A percentile compares a stretch with the other conserved stretches of the same genome.
Evolutionary conservation across 2,888 invertebrate species (phyloP).

Genomic region (Hirtodrosophila trivittata): DNA sequence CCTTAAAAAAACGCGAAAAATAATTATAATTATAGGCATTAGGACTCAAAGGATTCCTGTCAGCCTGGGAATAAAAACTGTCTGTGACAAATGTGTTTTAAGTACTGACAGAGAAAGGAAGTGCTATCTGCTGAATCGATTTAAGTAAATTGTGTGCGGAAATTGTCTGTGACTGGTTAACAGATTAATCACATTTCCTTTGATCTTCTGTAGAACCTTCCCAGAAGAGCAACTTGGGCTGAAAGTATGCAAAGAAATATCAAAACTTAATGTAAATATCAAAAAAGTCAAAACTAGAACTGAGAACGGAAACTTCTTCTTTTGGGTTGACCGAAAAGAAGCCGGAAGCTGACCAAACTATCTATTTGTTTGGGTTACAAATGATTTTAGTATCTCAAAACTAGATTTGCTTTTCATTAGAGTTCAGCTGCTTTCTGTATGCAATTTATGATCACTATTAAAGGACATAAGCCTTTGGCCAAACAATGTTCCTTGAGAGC

Average conservation of each 20-base stretch:
- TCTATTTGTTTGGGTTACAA: no score
- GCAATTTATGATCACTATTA: no score
- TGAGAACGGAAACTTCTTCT: no score
- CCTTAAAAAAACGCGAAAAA: constrained; percentile 51
- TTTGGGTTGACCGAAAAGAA: no score
- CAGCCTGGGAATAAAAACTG: constrained; percentile 1
- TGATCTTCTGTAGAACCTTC: no score
- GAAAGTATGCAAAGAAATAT: no score
- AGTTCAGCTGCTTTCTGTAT: no score
- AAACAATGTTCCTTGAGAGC: not conserved
- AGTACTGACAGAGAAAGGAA: not conserved
- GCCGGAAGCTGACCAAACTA: no score
- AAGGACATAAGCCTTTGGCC: not conserved
- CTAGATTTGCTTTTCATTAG: no score
- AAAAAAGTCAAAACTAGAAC: no score
- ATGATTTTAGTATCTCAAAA: not conserved
- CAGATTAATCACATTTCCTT: constrained; percentile 17
- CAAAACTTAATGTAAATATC: no score
- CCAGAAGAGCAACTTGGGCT: no score
- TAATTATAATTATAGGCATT: constrained; percentile 51
- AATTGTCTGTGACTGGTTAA: constrained; percentile 16
- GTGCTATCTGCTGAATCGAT: constrained; percentile 12
- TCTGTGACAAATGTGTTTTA: constrained; percentile 33
- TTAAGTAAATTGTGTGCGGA: constrained; percentile 1
- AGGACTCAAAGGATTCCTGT: constrained; percentile 23